These are phyloP conservation scores for Drosophila rhopaloa DNA, from an alignment of 1,140 invertebrate genomes.

Conservation along the genomic window DNA sequence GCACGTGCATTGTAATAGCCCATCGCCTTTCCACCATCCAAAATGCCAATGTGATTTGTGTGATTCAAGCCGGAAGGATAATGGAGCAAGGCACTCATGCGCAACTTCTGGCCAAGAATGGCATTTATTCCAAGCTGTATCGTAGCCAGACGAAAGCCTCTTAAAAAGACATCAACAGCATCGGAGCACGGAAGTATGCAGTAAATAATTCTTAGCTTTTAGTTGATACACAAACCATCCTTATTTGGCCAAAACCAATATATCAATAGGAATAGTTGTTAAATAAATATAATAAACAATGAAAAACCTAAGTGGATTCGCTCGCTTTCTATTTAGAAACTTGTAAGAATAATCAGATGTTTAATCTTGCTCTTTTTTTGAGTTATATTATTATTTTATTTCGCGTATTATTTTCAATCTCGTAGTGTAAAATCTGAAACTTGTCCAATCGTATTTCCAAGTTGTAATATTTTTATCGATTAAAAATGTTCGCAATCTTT, in stretches of 20 bases:
- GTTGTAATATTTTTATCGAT: too few species aligned
- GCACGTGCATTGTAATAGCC: slow-evolving; percentile 90
- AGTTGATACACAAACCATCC: slow-evolving; percentile 23
- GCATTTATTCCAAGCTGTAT: slow-evolving; percentile 92
- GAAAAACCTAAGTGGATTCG: too few species aligned
- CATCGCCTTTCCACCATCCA: slow-evolving; percentile 90
- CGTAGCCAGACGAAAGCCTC: slow-evolving; percentile 78
- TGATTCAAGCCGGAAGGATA: slow-evolving; percentile 91
- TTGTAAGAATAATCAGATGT: too few species aligned
- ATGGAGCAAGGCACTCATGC: slow-evolving; percentile 93
- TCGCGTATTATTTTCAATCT: too few species aligned
- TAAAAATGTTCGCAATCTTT: too few species aligned
- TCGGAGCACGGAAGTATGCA: slow-evolving; percentile 11
- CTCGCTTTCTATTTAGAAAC: too few species aligned
- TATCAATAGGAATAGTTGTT: slow-evolving; percentile 9
- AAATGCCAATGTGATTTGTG: slow-evolving; percentile 90
- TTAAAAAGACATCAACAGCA: slow-evolving; percentile 23
- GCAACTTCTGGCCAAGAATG: slow-evolving; percentile 90
- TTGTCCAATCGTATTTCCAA: too few species aligned
- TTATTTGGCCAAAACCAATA: slow-evolving; percentile 9
- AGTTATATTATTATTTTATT: too few species aligned
- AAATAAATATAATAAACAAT: slow-evolving; percentile 14
- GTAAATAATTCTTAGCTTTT: neutral
- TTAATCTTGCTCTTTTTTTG: too few species aligned
- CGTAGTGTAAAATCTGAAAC: too few species aligned